Percentiles rank a stretch among this genome's conserved stretches.
Evolutionary conservation across 2,888 invertebrate species (phyloP).

Genomic region (Lamproptera curius): DNA sequence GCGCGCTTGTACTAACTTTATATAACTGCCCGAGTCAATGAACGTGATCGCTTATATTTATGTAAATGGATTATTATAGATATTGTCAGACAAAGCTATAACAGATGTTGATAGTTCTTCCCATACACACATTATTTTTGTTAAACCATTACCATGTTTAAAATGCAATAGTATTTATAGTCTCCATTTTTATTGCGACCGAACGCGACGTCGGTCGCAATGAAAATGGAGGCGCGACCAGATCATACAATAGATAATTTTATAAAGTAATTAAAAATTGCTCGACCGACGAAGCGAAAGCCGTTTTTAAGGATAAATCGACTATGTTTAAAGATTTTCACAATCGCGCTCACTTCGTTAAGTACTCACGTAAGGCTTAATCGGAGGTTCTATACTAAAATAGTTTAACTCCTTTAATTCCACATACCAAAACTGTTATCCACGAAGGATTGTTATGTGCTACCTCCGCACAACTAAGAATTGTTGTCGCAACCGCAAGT

Average conservation of each 20-base stretch:
- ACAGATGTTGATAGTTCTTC: slow-evolving; percentile 72
- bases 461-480: not conserved
- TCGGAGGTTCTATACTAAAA: too few species aligned
- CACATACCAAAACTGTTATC: not conserved
- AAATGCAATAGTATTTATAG: slow-evolving; percentile 71
- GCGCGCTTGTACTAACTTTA: slow-evolving; percentile 26
- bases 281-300: slow-evolving; percentile 54
- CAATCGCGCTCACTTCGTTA: too few species aligned
- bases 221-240: slow-evolving; percentile 38
- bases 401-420: not conserved
- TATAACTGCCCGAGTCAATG: slow-evolving; percentile 38
- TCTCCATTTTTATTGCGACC: slow-evolving; percentile 32
- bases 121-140: slow-evolving; percentile 73
- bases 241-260: slow-evolving; percentile 69
- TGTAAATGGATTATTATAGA: slow-evolving; percentile 48
- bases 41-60: slow-evolving; percentile 43
- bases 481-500: too few species aligned
- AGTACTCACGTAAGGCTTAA: not conserved
- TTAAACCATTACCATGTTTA: slow-evolving; percentile 70
- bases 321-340: slow-evolving; percentile 35
- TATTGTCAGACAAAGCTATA: slow-evolving; percentile 69
- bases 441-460: not conserved
- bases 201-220: slow-evolving; percentile 22
- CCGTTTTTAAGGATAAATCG: slow-evolving; percentile 58
- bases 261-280: slow-evolving; percentile 58